Percentiles rank a stretch among this genome's conserved stretches.
phyloP scores from a whole-genome alignment of 2,113 vertebrate species.

The Hippolais icterina region DNA sequence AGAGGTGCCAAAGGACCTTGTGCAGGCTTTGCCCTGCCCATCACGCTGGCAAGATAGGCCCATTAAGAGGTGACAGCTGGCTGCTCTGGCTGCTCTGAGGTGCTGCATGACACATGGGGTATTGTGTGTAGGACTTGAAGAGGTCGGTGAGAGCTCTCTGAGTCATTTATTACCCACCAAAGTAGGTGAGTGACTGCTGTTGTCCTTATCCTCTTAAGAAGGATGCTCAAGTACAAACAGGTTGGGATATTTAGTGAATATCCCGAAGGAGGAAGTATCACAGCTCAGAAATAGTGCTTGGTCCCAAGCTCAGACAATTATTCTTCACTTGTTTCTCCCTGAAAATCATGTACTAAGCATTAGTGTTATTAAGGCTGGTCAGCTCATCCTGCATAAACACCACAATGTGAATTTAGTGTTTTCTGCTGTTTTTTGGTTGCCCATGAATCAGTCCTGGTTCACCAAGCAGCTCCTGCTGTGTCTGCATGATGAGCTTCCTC shows the following conservation, averaged over 20 bases:
- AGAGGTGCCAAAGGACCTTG: neutral
- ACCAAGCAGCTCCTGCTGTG: neutral
- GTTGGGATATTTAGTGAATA: neutral
- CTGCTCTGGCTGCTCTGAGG: conserved; percentile 21
- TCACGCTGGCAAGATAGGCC: neutral
- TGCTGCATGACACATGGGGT: conserved; percentile 12
- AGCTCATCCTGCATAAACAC: neutral
- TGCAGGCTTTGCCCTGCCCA: neutral
- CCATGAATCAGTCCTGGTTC: neutral
- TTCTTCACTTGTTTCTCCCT: neutral
- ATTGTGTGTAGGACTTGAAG: conserved; percentile 18
- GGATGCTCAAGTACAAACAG: conserved; percentile 17
- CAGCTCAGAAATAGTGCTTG: neutral
- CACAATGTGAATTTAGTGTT: neutral
- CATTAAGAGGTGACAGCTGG: conserved; percentile 13
- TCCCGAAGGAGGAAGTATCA: neutral
- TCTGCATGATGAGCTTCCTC: neutral
- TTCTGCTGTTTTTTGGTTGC: neutral
- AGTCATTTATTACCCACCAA: conserved; percentile 38
- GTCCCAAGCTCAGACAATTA: neutral
- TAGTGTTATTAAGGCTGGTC: neutral
- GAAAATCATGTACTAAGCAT: neutral
- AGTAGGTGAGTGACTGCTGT: conserved; percentile 29
- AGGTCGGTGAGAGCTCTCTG: conserved; percentile 34
- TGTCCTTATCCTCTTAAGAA: conserved; percentile 36